These are phyloP conservation scores for Melipona beecheii DNA, from an alignment of 2,888 invertebrate genomes.

Conservation along the genomic window DNA sequence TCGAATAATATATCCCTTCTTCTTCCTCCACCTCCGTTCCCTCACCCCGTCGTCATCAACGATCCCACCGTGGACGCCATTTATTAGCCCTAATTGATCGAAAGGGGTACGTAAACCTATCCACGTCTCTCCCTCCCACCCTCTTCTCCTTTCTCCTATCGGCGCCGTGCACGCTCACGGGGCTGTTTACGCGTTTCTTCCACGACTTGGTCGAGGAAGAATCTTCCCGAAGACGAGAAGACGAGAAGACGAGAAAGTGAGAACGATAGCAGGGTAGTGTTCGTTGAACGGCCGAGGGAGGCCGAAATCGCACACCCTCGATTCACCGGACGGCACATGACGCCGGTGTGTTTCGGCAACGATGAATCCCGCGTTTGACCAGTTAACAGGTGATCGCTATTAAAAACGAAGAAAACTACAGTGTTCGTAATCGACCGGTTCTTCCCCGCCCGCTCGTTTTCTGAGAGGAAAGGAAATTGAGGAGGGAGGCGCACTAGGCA, in stretches of 20 bases:
- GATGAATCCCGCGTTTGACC: conserved; percentile 38
- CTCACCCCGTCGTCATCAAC: conserved; percentile 57
- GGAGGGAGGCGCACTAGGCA: neutral
- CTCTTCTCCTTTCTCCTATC: neutral
- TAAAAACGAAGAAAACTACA: conserved; percentile 10
- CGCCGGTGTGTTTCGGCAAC: conserved; percentile 66
- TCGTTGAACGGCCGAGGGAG: conserved; percentile 27
- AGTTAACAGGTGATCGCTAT: conserved; percentile 61
- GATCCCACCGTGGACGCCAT: conserved; percentile 75
- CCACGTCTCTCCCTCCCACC: conserved; percentile 17
- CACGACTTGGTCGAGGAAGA: conserved; percentile 51
- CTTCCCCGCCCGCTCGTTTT: neutral
- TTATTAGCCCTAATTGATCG: conserved; percentile 84
- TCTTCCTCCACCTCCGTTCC: conserved; percentile 13
- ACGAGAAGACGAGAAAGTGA: conserved; percentile 2
- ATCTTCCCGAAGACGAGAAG: neutral
- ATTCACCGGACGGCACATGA: conserved; percentile 66
- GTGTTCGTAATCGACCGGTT: neutral
- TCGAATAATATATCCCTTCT: conserved; percentile 69
- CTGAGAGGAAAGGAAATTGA: neutral
- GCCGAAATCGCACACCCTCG: conserved; percentile 49
- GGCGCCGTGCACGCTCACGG: conserved; percentile 2
- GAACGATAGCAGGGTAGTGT: neutral
- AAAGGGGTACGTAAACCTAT: conserved; percentile 70
- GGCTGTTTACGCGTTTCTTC: conserved; percentile 62